These are phyloP conservation scores for Drosophila kikkawai DNA, from an alignment of 1,140 invertebrate genomes.

Conservation along the genomic window DNA sequence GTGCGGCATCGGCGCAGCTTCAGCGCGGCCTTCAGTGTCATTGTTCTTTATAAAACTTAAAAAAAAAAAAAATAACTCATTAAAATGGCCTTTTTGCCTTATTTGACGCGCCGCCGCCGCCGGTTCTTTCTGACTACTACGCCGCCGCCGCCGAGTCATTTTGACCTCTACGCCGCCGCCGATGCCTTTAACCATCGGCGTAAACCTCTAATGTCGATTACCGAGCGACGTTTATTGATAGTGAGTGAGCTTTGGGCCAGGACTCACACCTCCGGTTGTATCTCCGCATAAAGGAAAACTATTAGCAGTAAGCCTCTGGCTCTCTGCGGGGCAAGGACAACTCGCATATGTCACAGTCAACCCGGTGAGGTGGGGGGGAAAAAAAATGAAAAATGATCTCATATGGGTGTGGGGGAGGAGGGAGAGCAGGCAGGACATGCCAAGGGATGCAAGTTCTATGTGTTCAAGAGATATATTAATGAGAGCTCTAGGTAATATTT, in stretches of 20 bases:
- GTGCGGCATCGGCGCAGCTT: too few species aligned
- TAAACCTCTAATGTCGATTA: conserved; percentile 42
- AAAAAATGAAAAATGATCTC: conserved; percentile 78
- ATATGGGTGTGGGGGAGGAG: not conserved
- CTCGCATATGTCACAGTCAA: conserved; percentile 66
- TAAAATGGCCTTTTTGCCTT: too few species aligned
- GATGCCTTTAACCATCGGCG: too few species aligned
- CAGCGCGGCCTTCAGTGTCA: too few species aligned
- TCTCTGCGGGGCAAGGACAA: conserved; percentile 27
- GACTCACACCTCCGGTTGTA: not conserved
- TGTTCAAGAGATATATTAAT: not conserved
- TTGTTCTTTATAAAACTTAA: too few species aligned
- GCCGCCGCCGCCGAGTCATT: too few species aligned
- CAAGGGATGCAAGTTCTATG: not conserved
- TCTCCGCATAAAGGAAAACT: conserved; percentile 49
- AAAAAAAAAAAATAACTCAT: too few species aligned
- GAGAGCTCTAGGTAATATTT: not conserved
- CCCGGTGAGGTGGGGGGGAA: not conserved
- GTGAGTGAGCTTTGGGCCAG: conserved; percentile 11
- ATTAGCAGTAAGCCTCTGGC: conserved; percentile 45
- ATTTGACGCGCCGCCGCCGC: too few species aligned
- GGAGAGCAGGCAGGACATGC: conserved; percentile 35
- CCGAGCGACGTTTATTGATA: conserved; percentile 36
- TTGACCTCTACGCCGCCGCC: too few species aligned
- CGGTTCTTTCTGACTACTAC: too few species aligned